Evolutionary conservation across 2,888 invertebrate species (phyloP).

Genomic region (Agrotis segetum): DNA sequence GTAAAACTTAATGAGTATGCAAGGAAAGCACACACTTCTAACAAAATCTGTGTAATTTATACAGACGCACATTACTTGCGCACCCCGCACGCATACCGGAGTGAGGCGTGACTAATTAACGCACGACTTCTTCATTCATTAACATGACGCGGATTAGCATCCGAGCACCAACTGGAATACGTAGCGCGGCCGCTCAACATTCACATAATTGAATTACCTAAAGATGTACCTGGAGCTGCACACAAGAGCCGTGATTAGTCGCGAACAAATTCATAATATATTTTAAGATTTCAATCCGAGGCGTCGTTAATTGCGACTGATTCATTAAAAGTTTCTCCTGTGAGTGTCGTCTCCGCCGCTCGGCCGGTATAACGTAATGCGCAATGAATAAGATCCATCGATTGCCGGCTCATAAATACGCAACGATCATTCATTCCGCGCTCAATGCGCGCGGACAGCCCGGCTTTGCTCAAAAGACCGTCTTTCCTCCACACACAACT

Average conservation of each 20-base stretch:
- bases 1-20: background rate
- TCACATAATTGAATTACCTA: slow-evolving; percentile 30
- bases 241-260: slow-evolving; percentile 43
- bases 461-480: slow-evolving; percentile 58
- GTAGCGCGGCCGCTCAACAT: slow-evolving; percentile 1
- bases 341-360: background rate
- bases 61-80: slow-evolving; percentile 35
- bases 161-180: slow-evolving; percentile 20
- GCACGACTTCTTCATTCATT: slow-evolving; percentile 45
- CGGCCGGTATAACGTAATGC: slow-evolving; percentile 21
- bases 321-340: slow-evolving; percentile 57
- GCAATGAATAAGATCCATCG: slow-evolving; percentile 51
- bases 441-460: slow-evolving; percentile 65
- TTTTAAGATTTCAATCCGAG: slow-evolving; percentile 43
- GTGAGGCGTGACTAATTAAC: slow-evolving; percentile 39
- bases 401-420: slow-evolving; percentile 70
- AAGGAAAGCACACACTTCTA: slow-evolving; percentile 11
- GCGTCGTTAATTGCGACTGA: slow-evolving; percentile 50
- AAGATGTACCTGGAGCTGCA: slow-evolving; percentile 8
- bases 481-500: slow-evolving; percentile 16
- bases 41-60: slow-evolving; percentile 28
- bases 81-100: slow-evolving; percentile 30
- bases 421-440: slow-evolving; percentile 68
- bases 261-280: slow-evolving; percentile 49
- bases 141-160: slow-evolving; percentile 39